Evolutionary conservation across 23 tunicate species (phyloP).

Genomic region (Trididemnum clinides): DNA sequence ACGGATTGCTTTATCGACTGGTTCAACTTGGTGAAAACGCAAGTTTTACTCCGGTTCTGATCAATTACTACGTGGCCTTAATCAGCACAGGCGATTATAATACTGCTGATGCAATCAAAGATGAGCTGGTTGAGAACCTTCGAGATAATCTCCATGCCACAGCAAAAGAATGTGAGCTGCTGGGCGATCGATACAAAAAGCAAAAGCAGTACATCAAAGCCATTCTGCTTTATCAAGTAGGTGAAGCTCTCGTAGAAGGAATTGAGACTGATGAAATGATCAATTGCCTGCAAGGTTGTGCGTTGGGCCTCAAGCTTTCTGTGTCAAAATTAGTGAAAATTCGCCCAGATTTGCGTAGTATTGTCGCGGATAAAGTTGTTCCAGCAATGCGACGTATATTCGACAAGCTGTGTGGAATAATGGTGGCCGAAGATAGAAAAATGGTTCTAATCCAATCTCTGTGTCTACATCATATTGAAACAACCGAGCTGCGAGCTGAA

Average conservation of each 20-base stretch:
- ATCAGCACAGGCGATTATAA: not conserved
- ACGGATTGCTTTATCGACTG: not conserved
- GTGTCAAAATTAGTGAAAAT: not conserved
- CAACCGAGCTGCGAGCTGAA: not conserved
- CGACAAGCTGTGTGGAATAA: not conserved
- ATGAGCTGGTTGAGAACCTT: not conserved
- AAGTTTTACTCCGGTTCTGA: not conserved
- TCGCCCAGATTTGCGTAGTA: conserved; percentile 2
- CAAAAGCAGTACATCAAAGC: conserved; percentile 14
- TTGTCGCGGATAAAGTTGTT: conserved; percentile 12
- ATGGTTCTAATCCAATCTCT: conserved; percentile 5
- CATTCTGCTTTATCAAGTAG: conserved; percentile 8
- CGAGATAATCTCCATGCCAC: not conserved
- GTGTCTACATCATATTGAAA: conserved; percentile 48
- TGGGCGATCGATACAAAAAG: not conserved
- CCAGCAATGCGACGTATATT: conserved; percentile 21
- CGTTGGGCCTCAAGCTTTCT: conserved; percentile 4
- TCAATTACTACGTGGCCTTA: conserved; percentile 6
- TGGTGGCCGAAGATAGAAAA: not conserved
- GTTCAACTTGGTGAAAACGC: not conserved
- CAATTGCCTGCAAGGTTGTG: conserved; percentile 28
- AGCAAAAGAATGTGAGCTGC: conserved; percentile 17
- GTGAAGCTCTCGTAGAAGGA: not conserved
- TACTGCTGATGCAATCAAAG: not conserved
- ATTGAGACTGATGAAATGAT: not conserved